Conservation (phyloP, 2,888 invertebrate species). For the Gymnoscelis rufifasciata region DNA sequence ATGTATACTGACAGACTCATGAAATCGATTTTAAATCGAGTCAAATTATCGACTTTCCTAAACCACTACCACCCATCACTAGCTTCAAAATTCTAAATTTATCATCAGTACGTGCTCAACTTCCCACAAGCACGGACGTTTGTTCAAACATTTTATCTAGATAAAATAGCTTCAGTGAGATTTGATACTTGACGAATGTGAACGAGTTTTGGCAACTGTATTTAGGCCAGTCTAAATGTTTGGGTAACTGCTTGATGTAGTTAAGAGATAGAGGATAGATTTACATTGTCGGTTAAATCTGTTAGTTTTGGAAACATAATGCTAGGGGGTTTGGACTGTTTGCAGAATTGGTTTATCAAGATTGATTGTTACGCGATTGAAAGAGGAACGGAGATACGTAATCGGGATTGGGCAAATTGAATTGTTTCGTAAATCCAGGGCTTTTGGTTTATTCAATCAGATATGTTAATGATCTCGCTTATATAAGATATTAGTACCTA, state of each 20-base stretch:
- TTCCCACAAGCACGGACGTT: constrained; percentile 9
- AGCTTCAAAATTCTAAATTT: constrained; percentile 40
- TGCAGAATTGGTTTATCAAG: constrained; percentile 6
- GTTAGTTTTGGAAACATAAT: constrained; percentile 1
- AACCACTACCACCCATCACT: constrained; percentile 37
- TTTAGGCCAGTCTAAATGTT: constrained; percentile 31
- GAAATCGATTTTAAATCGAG: constrained; percentile 30
- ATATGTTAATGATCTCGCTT: neutral
- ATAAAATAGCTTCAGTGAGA: constrained; percentile 22
- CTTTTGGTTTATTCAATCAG: neutral
- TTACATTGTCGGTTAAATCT: constrained; percentile 1
- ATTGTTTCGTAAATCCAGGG: constrained; percentile 1
- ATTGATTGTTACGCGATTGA: constrained; percentile 12
- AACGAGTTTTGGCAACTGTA: constrained; percentile 33
- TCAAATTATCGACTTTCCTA: constrained; percentile 32
- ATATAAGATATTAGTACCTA: too few relatives aligned
- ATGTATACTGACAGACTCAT: too few relatives aligned
- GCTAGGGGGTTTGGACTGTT: too few relatives aligned
- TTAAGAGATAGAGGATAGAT: constrained; percentile 7
- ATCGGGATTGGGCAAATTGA: constrained; percentile 10
- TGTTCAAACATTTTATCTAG: constrained; percentile 13
- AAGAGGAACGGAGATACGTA: constrained; percentile 3
- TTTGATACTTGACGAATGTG: constrained; percentile 32
- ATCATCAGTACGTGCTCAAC: constrained; percentile 44
- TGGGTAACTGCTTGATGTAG: constrained; percentile 27